Evolutionary conservation across 2,113 vertebrate genomes (phyloP).

Genomic region (Hemibagrus wyckioides): DNA sequence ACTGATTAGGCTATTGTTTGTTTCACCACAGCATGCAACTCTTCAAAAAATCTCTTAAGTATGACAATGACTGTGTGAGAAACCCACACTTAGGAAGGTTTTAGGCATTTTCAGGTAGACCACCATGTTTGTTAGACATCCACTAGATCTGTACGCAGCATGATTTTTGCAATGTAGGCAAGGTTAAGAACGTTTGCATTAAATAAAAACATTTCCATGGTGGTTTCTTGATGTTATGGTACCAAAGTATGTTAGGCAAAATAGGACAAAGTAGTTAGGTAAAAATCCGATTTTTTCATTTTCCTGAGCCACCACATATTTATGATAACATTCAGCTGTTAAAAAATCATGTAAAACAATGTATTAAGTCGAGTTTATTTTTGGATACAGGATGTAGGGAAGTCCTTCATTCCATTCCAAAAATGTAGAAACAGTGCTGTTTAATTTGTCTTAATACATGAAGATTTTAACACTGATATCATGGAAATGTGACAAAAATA

Average conservation of each 20-base stretch:
- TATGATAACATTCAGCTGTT: not conserved
- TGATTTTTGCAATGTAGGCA: too few relatives aligned
- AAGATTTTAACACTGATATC: not conserved
- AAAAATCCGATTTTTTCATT: not conserved
- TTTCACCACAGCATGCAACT: too few relatives aligned
- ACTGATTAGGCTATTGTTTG: not conserved
- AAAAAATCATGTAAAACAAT: not conserved
- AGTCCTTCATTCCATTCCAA: not conserved
- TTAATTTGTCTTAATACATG: not conserved
- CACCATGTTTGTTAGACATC: not conserved
- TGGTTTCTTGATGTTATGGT: too few relatives aligned
- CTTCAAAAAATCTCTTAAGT: too few relatives aligned
- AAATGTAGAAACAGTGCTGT: not conserved
- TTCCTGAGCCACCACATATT: too few relatives aligned
- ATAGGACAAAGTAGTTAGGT: not conserved
- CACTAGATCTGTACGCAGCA: not conserved
- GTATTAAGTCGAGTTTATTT: not conserved
- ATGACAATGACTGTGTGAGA: not conserved
- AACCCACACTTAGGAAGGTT: not conserved
- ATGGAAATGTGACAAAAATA: not conserved
- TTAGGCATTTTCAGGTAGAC: not conserved
- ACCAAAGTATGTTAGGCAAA: too few relatives aligned
- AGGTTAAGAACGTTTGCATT: too few relatives aligned
- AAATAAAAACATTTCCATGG: too few relatives aligned
- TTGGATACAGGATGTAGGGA: not conserved